Conservation (phyloP, 2,797 vertebrate genomes). For the Arctocebus calabarensis region DNA sequence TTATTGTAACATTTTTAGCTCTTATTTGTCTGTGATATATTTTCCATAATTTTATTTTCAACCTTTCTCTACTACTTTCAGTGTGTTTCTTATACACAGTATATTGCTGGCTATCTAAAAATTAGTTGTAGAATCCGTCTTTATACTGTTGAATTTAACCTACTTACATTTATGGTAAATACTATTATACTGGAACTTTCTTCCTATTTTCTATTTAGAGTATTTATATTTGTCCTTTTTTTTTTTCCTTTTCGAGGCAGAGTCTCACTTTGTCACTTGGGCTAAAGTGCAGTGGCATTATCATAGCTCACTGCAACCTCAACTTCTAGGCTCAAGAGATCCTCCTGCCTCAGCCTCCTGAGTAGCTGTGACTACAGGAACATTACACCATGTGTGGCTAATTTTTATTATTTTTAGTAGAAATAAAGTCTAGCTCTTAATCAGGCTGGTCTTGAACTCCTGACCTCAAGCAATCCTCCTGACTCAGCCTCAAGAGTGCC, state of each 20-base stretch:
- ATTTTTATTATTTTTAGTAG: too few species aligned
- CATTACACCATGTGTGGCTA: too few species aligned
- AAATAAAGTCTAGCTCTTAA: too few species aligned
- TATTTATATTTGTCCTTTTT: background rate
- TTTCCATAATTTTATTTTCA: constrained; percentile 7
- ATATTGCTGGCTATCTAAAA: background rate
- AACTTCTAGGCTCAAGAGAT: too few species aligned
- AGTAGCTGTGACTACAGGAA: too few species aligned
- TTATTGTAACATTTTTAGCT: background rate
- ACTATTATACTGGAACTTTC: background rate
- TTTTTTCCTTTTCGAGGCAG: background rate
- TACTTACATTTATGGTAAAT: constrained; percentile 16
- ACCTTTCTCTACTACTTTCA: background rate
- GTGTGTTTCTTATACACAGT: background rate
- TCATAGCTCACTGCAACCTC: too few species aligned
- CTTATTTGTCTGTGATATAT: background rate
- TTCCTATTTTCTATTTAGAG: background rate
- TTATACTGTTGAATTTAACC: background rate
- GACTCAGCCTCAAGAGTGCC: too few species aligned
- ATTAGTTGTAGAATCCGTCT: background rate
- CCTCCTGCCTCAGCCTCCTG: too few species aligned
- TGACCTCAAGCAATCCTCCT: too few species aligned
- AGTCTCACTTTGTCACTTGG: too few species aligned
- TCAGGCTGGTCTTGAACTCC: too few species aligned
- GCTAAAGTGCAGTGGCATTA: too few species aligned